Percentiles rank a stretch among this genome's conserved stretches.
These are phyloP conservation scores for Hybos culiciformis DNA, from an alignment of 2,888 invertebrate species.

Conservation along the genomic window DNA sequence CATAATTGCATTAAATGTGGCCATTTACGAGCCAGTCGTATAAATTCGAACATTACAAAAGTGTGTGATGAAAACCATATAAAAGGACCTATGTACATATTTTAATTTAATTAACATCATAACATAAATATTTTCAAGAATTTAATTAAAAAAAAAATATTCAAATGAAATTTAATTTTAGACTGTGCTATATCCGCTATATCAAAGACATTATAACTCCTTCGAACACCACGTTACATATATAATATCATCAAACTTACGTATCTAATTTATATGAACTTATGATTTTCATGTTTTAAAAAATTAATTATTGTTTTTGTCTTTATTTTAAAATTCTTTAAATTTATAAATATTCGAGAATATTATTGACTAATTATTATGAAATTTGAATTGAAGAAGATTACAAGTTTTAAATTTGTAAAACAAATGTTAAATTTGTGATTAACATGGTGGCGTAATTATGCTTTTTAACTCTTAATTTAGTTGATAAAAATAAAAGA, in stretches of 20 bases:
- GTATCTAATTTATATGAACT: not conserved
- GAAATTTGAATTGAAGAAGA: not conserved
- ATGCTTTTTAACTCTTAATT: not conserved
- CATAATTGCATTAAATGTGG: constrained; percentile 33
- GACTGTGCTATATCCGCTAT: too few species aligned
- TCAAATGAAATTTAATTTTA: not conserved
- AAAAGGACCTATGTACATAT: constrained; percentile 14
- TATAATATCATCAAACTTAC: too few species aligned
- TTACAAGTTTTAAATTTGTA: not conserved
- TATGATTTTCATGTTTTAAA: not conserved
- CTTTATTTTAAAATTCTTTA: too few species aligned
- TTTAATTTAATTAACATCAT: not conserved
- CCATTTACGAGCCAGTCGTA: constrained; percentile 36
- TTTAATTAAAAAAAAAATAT: not conserved
- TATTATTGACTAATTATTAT: too few species aligned
- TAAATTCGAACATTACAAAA: constrained; percentile 22
- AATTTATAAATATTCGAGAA: too few species aligned
- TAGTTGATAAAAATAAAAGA: not conserved
- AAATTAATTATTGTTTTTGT: too few species aligned
- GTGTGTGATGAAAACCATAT: constrained; percentile 17
- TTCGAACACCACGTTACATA: too few species aligned
- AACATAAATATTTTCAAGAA: not conserved
- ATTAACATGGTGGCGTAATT: not conserved
- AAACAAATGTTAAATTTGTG: not conserved
- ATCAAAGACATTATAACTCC: too few species aligned